A percentile compares a stretch with the other conserved stretches of the same genome.
These are phyloP conservation scores for Rhagoletis pomonella DNA, from an alignment of 1,140 invertebrate species.

Conservation along the genomic window DNA sequence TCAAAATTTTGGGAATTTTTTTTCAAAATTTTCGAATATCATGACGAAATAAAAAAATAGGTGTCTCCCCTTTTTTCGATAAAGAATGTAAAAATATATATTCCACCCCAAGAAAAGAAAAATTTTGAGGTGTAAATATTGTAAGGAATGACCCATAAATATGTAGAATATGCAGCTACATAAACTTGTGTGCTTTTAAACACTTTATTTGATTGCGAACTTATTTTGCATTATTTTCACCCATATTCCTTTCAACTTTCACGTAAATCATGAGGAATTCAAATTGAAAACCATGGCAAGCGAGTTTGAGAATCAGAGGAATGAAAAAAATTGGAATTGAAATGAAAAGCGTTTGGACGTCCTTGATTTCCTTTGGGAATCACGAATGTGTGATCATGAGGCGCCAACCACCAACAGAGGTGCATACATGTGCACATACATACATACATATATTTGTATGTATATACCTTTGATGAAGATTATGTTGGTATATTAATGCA, in stretches of 20 bases:
- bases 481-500: too few relatives aligned
- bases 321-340: not conserved
- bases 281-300: not conserved
- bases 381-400: not conserved
- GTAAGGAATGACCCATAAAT: too few relatives aligned
- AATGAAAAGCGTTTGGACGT: not conserved
- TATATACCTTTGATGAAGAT: too few relatives aligned
- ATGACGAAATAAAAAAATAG: too few relatives aligned
- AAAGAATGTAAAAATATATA: too few relatives aligned
- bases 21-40: too few relatives aligned
- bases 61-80: too few relatives aligned
- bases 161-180: too few relatives aligned
- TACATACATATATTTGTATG: too few relatives aligned
- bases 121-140: too few relatives aligned
- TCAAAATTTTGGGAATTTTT: too few relatives aligned
- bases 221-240: not conserved
- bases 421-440: not conserved
- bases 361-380: slow-evolving; percentile 33
- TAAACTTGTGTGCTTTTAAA: not conserved
- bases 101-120: too few relatives aligned
- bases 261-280: not conserved
- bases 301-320: not conserved
- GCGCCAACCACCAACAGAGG: not conserved
- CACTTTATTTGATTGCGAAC: not conserved
- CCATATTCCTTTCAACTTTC: not conserved